A percentile compares a stretch with the other conserved stretches of the same genome.
phyloP scores from a whole-genome alignment of 1,140 invertebrate species.

The Littorina saxatilis region DNA sequence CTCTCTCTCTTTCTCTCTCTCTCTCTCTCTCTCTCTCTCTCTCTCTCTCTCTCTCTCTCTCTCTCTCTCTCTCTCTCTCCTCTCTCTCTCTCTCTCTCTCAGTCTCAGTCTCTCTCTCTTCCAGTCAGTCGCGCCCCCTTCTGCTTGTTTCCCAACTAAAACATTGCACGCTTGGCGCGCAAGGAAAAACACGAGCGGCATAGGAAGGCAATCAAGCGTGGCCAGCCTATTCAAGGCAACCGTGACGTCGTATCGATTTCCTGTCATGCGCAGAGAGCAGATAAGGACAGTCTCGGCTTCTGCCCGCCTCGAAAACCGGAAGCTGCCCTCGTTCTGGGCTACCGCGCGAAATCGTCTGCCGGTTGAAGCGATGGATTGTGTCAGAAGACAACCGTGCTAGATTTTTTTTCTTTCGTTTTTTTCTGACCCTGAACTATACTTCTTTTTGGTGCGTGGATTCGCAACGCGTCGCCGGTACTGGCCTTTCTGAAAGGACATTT shows the following conservation, averaged over 20 bases:
- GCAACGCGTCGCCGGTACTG: conserved; percentile 23
- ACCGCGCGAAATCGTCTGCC: conserved; percentile 19
- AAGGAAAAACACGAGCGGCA: neutral
- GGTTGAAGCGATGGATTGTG: neutral
- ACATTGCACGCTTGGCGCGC: conserved; percentile 25
- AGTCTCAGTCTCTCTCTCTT: neutral
- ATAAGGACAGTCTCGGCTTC: conserved; percentile 28
- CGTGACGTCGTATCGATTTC: conserved; percentile 31
- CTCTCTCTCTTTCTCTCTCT: too few relatives aligned
- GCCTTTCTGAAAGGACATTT: too few relatives aligned
- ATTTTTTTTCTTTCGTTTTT: too few relatives aligned
- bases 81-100: too few relatives aligned
- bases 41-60: conserved; percentile 2
- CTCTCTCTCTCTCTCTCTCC: too few relatives aligned
- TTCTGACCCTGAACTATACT: neutral
- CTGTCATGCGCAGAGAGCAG: conserved; percentile 25
- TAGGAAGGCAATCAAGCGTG: neutral
- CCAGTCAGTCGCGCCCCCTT: neutral
- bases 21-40: conserved; percentile 11
- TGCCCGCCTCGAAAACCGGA: conserved; percentile 3
- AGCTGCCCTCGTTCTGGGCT: conserved; percentile 29
- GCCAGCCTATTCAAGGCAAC: conserved; percentile 8
- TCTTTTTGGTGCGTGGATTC: conserved; percentile 8
- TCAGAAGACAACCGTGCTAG: neutral
- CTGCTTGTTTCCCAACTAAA: conserved; percentile 31